Conservation (phyloP, 1,140 invertebrate genomes). For the Gonatopus flavifemur region DNA sequence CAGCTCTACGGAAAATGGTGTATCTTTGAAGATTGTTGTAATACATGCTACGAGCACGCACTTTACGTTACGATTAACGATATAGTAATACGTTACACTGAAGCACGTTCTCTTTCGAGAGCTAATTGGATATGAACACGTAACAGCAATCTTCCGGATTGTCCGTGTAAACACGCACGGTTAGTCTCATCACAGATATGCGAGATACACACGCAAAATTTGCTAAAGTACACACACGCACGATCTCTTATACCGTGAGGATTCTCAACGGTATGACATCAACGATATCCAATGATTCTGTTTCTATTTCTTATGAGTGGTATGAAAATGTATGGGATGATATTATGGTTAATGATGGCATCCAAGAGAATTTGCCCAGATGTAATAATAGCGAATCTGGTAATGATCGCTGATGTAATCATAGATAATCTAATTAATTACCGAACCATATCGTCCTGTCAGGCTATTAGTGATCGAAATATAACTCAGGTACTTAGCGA, state of each 20-base stretch:
- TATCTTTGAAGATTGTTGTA: too few relatives aligned
- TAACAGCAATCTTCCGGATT: conserved; percentile 10
- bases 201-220: conserved; percentile 15
- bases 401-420: conserved; percentile 40
- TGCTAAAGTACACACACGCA: conserved; percentile 23
- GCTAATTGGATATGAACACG: conserved; percentile 12
- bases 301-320: too few relatives aligned
- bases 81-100: background rate
- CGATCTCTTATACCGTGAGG: too few relatives aligned
- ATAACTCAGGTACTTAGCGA: conserved; percentile 18
- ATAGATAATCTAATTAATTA: conserved; percentile 50
- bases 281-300: too few relatives aligned
- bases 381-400: conserved; percentile 31
- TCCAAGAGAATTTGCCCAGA: too few relatives aligned
- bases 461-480: conserved; percentile 35
- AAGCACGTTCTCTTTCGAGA: conserved; percentile 7
- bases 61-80: conserved; percentile 7
- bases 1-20: too few relatives aligned
- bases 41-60: too few relatives aligned
- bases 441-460: conserved; percentile 33
- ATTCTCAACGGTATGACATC: too few relatives aligned
- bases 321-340: too few relatives aligned
- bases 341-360: too few relatives aligned
- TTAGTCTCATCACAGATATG: conserved; percentile 4
- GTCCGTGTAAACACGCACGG: conserved; percentile 19